Percentiles rank a stretch among this genome's conserved stretches.
Evolutionary conservation across 2,797 vertebrate genomes (phyloP).

Genomic region (Periophthalmus magnuspinnatus): DNA sequence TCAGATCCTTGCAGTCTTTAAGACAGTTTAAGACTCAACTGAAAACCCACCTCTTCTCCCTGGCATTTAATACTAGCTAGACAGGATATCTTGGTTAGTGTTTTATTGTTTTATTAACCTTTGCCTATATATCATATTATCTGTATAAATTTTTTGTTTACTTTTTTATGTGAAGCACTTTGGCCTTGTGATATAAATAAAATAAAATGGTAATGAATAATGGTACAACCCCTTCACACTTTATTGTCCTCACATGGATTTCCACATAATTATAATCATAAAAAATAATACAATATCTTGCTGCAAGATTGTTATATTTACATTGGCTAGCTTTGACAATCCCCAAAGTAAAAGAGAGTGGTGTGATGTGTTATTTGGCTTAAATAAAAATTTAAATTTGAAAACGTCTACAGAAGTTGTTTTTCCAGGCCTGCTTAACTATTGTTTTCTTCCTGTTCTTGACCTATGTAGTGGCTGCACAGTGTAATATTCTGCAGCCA

Average conservation of each 20-base stretch:
- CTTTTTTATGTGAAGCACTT: too few species aligned
- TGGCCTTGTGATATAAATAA: too few species aligned
- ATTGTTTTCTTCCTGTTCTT: neutral
- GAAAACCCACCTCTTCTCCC: too few species aligned
- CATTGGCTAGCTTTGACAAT: neutral
- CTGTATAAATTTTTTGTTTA: too few species aligned
- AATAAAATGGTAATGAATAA: too few species aligned
- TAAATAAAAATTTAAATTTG: neutral
- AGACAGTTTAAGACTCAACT: too few species aligned
- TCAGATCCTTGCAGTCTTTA: too few species aligned
- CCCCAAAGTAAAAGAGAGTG: neutral
- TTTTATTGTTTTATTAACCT: too few species aligned
- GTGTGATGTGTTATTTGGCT: neutral
- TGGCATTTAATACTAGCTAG: too few species aligned
- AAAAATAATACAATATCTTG: neutral
- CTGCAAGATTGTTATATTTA: neutral
- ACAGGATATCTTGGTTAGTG: too few species aligned
- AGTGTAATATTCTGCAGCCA: slow-evolving; percentile 34
- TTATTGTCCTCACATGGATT: neutral
- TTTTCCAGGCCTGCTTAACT: neutral
- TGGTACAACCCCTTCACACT: too few species aligned
- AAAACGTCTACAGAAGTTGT: neutral
- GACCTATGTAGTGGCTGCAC: slow-evolving; percentile 26
- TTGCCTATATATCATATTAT: too few species aligned
- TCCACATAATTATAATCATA: neutral